phyloP scores from a whole-genome alignment of 2,888 invertebrate species.

The Pherbina coryleti region DNA sequence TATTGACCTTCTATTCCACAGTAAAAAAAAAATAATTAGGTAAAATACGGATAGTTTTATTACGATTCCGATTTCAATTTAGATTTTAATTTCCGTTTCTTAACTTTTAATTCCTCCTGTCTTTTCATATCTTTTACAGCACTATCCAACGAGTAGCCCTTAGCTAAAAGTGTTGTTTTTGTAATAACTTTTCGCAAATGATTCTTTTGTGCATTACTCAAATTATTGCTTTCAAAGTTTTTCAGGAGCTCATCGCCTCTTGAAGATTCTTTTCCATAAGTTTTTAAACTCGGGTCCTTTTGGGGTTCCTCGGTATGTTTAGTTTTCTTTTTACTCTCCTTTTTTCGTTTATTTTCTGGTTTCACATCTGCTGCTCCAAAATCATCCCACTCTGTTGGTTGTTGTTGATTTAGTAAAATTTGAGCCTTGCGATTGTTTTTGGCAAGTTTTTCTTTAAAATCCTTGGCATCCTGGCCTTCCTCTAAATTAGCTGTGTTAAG shows the following conservation, averaged over 20 bases:
- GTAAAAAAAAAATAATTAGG: not conserved
- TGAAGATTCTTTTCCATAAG: not conserved
- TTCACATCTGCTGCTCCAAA: conserved; percentile 52
- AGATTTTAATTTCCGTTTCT: not conserved
- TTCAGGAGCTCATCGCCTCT: conserved; percentile 40
- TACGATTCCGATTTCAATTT: not conserved
- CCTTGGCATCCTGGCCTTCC: conserved; percentile 50
- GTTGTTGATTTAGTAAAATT: conserved; percentile 56
- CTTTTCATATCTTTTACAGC: conserved; percentile 45
- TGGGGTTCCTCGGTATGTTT: too few species aligned
- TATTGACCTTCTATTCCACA: not conserved
- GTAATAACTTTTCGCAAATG: conserved; percentile 51
- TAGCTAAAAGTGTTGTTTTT: conserved; percentile 20
- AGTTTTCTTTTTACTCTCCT: conserved; percentile 15
- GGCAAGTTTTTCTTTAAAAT: conserved; percentile 54
- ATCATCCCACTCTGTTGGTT: conserved; percentile 59
- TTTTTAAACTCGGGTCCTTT: not conserved
- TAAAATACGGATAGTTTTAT: not conserved
- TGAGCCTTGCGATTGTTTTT: conserved; percentile 57
- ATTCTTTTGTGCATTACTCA: conserved; percentile 55
- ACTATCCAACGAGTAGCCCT: conserved; percentile 26
- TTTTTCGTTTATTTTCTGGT: not conserved
- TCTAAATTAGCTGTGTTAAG: conserved; percentile 44
- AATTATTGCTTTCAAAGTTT: conserved; percentile 49
- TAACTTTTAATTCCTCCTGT: not conserved